Evolutionary conservation across 2,113 vertebrate species (phyloP).

Genomic region (Laterallus jamaicensis): DNA sequence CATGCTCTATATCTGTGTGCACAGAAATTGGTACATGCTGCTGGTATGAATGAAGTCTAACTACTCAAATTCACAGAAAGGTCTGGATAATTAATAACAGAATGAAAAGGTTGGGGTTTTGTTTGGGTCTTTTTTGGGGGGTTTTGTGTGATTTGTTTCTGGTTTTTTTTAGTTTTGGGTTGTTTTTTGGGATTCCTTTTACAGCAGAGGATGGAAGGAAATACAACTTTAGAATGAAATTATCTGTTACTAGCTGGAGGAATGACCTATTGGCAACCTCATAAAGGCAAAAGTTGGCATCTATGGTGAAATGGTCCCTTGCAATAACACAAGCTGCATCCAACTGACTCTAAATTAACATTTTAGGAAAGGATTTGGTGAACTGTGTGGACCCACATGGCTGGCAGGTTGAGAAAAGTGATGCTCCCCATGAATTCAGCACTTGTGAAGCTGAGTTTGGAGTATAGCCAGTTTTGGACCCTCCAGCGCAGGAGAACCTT

Average conservation of each 20-base stretch:
- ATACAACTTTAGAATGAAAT: not conserved
- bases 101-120: not conserved
- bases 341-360: not conserved
- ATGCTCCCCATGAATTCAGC: not conserved
- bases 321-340: not conserved
- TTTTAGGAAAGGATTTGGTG: not conserved
- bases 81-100: not conserved
- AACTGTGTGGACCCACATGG: accelerated
- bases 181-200: not conserved
- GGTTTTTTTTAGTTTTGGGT: too few species aligned
- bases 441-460: not conserved
- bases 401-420: not conserved
- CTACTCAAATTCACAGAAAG: not conserved
- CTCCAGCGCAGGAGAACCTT: not conserved
- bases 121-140: not conserved
- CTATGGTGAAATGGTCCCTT: not conserved
- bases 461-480: not conserved
- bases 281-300: not conserved
- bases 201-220: not conserved
- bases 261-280: not conserved
- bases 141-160: too few species aligned
- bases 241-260: not conserved
- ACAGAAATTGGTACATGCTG: not conserved
- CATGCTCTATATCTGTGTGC: not conserved
- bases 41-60: not conserved